Base-by-base conservation (phyloP, 2,888 invertebrate species). In the Nymphalis c-album region DNA sequence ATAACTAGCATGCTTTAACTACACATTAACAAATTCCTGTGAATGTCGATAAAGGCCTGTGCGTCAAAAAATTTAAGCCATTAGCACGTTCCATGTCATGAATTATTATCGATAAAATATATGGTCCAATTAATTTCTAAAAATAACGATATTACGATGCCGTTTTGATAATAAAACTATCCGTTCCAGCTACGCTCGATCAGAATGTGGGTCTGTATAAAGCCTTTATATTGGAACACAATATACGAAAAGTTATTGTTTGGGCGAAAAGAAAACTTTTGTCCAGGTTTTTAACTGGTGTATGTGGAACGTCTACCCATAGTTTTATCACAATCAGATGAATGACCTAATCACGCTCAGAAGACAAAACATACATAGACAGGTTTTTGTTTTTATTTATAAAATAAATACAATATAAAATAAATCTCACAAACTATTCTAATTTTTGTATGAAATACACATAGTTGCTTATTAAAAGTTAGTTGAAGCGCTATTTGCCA, bases 401-500 rank as follows among this genome's bases (percentile, higher is more conserved):
- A 40, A 40, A 40, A 40, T 13, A 40, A 40, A 4, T 50, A 18
- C 18, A 45, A 31, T n/a, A 50, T 26, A 48, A 17, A 20, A 50
- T 20, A 58, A 48, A 7, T 55, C 51, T 61, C n/a, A 2, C 13
- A 40, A 45, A 50, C 55, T 22, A 51, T 55, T 53, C 62, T 26
- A 57, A 64, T 65, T 63, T 50, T 62, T 26, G 53, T 50, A 59
- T 59, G 53, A 63, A 64, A 63, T 58, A 67, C 67, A 61, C 58
- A 63, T 61, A 51, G 58, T 64, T 61, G 63, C 63, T 71, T 68
- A 73, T 73, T 73, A 73, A 73, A 73, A 73, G 66, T 73, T 73
- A 73, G 66, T 73, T 73, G 53, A 55, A 70, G 66, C 64, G 60
- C 67, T 63, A 69, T 69, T 69, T 67, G 60, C 61, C 45, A 64